Conservation (phyloP, 2,888 invertebrate genomes). For the Theodoxus fluviatilis region DNA sequence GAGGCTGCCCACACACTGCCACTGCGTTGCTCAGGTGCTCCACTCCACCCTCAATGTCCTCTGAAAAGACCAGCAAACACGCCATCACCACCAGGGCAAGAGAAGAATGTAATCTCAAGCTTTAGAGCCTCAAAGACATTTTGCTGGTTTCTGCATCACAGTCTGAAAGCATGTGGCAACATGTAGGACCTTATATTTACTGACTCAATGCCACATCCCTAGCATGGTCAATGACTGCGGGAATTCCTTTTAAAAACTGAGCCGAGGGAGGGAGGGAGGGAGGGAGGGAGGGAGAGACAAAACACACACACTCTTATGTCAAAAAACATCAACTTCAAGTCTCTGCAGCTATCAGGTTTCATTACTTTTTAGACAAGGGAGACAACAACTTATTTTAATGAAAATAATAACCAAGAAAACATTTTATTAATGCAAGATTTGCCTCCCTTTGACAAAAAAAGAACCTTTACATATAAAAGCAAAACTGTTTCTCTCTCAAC, state of each 20-base stretch:
- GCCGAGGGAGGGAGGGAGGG: neutral
- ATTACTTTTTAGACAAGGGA: too few relatives aligned
- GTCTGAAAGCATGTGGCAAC: neutral
- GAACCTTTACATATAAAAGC: too few relatives aligned
- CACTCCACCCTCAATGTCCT: constrained; percentile 78
- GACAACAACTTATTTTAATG: too few relatives aligned
- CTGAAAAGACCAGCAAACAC: constrained; percentile 41
- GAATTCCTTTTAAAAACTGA: too few relatives aligned
- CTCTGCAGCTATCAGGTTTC: too few relatives aligned
- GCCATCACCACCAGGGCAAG: neutral
- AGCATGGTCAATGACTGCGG: neutral
- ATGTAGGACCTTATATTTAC: neutral
- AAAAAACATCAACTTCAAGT: neutral
- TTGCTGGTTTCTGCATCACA: too few relatives aligned
- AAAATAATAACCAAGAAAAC: too few relatives aligned
- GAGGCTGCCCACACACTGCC: constrained; percentile 95
- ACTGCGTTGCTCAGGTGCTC: constrained; percentile 97
- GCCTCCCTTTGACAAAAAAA: too few relatives aligned
- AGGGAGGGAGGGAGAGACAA: neutral
- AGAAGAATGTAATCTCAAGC: neutral
- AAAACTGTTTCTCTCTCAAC: too few relatives aligned
- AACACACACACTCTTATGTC: neutral
- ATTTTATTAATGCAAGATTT: too few relatives aligned
- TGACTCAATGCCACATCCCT: neutral
- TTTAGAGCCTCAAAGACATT: neutral